Evolutionary conservation across 2,113 vertebrate species (phyloP), one percentile per base, ranked within the genome.

Genomic region (Anser cygnoides): DNA sequence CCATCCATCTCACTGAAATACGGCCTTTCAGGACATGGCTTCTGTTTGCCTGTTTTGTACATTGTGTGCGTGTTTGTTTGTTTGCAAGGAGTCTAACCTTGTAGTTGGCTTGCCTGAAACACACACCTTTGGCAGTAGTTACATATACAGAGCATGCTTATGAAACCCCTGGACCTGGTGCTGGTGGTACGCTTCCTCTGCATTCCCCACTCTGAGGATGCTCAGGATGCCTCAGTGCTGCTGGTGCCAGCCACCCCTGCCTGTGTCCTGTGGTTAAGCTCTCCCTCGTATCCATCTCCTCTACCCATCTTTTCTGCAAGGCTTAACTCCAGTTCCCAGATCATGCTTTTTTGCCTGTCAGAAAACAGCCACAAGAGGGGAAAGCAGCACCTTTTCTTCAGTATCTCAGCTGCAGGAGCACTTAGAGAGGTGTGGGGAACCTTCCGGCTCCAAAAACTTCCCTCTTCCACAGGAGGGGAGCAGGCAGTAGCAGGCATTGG

Each of bases 201-300:
- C 3, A 3, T 66, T 77, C 37, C 22, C 18, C 57, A 29, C 37
- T 71, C 44, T 62, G 66, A 75, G 37, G 50, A 29, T 84, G 44
- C 55, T 87, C 57, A 35, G 68, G 70, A 21, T 74, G 46, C 57
- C 63, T 81, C 55, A n/a, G 39, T 2, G 1, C 33, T 62, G 33
- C 44, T 84, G 46, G 13, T 71, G 57, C 84, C 39, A 22, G 3
- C n/a, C 3, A 2, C 29, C 33, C 61, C 41, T 74, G 61, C 15
- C 1, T 2, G 16, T 35, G 39, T 55, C 41, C 41, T 6, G 5
- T 55, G 52, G 23, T 55, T 82, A 50, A 82, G 2, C 0, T 2
- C 61, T 91, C 2, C 0, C 14, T 66, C 0, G 13, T 52, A 14
- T 26, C 0, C 44, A 13, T 44, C 41, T 84, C 22, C 49, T 76